A percentile compares a stretch with the other conserved stretches of the same genome.
These are phyloP conservation scores for Gobio gobio DNA, from an alignment of 2,113 vertebrate species.

Conservation along the genomic window DNA sequence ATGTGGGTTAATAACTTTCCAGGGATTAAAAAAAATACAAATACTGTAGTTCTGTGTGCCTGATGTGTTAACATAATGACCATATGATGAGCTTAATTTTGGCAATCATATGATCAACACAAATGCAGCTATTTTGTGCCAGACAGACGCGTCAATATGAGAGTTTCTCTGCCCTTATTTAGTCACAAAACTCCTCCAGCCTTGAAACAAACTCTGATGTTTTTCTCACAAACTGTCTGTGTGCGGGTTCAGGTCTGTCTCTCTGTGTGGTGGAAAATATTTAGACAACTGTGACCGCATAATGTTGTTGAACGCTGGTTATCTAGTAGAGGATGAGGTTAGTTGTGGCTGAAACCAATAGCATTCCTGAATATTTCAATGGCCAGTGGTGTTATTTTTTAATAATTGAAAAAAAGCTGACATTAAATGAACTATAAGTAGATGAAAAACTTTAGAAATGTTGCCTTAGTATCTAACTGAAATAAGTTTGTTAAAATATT, in stretches of 20 bases:
- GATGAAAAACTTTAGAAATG: too few relatives aligned
- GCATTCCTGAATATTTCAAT: too few relatives aligned
- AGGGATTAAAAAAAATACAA: neutral
- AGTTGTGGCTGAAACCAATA: too few relatives aligned
- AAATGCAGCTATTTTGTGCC: conserved; percentile 9
- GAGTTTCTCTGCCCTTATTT: conserved; percentile 70
- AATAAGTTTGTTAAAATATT: too few relatives aligned
- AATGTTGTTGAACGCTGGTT: conserved; percentile 51
- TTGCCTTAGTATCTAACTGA: too few relatives aligned
- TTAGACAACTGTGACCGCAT: conserved; percentile 55
- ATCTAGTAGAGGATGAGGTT: too few relatives aligned
- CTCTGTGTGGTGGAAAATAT: conserved; percentile 38
- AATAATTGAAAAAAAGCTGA: too few relatives aligned
- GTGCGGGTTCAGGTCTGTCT: conserved; percentile 15
- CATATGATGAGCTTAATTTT: neutral
- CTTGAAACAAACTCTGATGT: conserved; percentile 56
- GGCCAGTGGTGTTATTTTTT: too few relatives aligned
- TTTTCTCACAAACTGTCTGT: conserved; percentile 53
- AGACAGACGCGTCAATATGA: neutral
- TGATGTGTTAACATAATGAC: neutral
- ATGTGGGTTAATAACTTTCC: neutral
- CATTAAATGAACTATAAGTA: too few relatives aligned
- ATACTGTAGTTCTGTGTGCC: neutral
- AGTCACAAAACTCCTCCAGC: conserved; percentile 60
- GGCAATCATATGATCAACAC: conserved; percentile 4